phyloP scores from a whole-genome alignment of 2,113 vertebrate species.

The Salvelinus alpinus region DNA sequence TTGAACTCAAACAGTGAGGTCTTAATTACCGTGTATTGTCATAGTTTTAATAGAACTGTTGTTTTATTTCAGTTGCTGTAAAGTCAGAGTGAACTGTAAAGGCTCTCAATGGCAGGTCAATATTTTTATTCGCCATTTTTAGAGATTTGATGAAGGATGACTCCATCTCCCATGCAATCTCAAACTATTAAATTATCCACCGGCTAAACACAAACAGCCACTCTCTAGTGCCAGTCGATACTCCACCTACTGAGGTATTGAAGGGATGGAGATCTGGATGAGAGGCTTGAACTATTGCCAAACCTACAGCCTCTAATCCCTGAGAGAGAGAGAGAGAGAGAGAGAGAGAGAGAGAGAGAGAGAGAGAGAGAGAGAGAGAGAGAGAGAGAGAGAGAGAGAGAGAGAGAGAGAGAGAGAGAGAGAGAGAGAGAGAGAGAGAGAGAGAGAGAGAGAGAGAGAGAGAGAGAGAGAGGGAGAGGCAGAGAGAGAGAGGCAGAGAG shows the following conservation, averaged over 20 bases:
- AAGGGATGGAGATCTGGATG: slow-evolving; percentile 39
- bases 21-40: too few species aligned
- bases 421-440: slow-evolving; percentile 14
- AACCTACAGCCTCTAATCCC: slow-evolving; percentile 32
- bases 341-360: background rate
- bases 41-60: too few species aligned
- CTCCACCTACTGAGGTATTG: slow-evolving; percentile 33
- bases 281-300: slow-evolving; percentile 39
- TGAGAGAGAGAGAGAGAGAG: background rate
- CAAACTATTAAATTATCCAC: slow-evolving; percentile 17
- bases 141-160: too few species aligned
- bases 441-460: background rate
- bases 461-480: background rate
- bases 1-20: too few species aligned
- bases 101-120: too few species aligned
- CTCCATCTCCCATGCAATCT: background rate
- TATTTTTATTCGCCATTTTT: too few species aligned
- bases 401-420: background rate
- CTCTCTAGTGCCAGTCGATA: slow-evolving; percentile 34
- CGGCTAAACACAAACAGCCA: slow-evolving; percentile 26
- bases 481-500: slow-evolving; percentile 16
- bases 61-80: too few species aligned
- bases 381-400: slow-evolving; percentile 11
- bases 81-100: too few species aligned
- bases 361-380: slow-evolving; percentile 14